These are phyloP conservation scores for Mellilla xanthometata DNA, from an alignment of 2,888 invertebrate species.

Conservation along the genomic window DNA sequence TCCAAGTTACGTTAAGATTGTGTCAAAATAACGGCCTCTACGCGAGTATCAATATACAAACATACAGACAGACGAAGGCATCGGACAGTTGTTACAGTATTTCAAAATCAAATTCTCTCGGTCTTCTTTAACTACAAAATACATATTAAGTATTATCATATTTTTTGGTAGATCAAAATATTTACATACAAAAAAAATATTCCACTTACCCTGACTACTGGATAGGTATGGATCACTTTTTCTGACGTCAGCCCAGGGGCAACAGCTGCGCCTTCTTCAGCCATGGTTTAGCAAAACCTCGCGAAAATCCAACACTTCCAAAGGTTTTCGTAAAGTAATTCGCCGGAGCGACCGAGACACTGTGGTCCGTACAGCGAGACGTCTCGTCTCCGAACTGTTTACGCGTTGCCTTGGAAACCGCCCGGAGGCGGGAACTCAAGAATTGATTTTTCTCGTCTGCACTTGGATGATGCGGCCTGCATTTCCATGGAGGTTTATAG, in stretches of 20 bases:
- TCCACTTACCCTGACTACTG: slow-evolving; percentile 88
- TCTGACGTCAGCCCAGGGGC: slow-evolving; percentile 77
- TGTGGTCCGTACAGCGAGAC: slow-evolving; percentile 42
- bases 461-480: slow-evolving; percentile 33
- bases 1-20: too few species aligned
- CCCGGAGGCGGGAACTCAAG: slow-evolving; percentile 63
- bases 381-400: slow-evolving; percentile 72
- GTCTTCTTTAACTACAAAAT: too few species aligned
- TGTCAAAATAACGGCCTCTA: too few species aligned
- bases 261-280: slow-evolving; percentile 56
- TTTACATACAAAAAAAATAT: too few species aligned
- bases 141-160: too few species aligned
- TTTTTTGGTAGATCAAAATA: too few species aligned
- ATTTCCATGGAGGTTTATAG: too few species aligned
- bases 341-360: slow-evolving; percentile 41
- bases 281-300: slow-evolving; percentile 51
- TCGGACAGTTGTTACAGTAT: too few species aligned
- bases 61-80: too few species aligned
- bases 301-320: slow-evolving; percentile 24
- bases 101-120: too few species aligned
- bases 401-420: slow-evolving; percentile 77
- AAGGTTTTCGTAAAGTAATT: slow-evolving; percentile 32
- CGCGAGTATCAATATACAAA: too few species aligned
- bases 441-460: slow-evolving; percentile 76
- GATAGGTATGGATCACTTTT: slow-evolving; percentile 90